These are phyloP conservation scores for Paradoxurus hermaphroditus DNA, from an alignment of 2,113 vertebrate species.

Conservation along the genomic window DNA sequence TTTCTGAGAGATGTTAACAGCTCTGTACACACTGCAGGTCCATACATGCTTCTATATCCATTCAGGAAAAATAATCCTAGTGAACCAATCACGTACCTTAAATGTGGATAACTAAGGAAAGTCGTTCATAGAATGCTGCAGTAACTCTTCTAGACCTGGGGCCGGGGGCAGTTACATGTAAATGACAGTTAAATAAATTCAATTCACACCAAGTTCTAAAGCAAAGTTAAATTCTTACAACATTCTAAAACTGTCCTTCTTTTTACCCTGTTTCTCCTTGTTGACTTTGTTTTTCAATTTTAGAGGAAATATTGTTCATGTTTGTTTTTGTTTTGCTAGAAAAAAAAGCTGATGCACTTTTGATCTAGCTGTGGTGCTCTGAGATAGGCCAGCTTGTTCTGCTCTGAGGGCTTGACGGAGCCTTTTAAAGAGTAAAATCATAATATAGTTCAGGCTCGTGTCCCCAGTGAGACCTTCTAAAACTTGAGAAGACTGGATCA, in stretches of 20 bases:
- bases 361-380: not conserved
- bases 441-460: conserved; percentile 32
- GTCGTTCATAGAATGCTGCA: not conserved
- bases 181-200: not conserved
- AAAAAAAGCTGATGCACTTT: conserved; percentile 9
- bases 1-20: not conserved
- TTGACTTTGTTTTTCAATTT: not conserved
- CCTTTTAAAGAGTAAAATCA: conserved; percentile 44
- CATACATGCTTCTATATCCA: not conserved
- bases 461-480: conserved; percentile 48
- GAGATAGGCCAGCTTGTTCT: conserved; percentile 28
- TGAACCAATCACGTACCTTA: not conserved
- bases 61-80: not conserved
- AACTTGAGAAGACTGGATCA: not conserved
- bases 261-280: not conserved
- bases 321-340: conserved; percentile 12
- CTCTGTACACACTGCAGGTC: not conserved
- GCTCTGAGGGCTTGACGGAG: conserved; percentile 48
- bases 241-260: conserved; percentile 8
- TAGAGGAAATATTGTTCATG: conserved; percentile 7
- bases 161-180: too few relatives aligned
- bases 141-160: not conserved
- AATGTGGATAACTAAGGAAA: not conserved
- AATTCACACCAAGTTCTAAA: not conserved
- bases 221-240: not conserved